Conservation (phyloP, 2,888 invertebrate species). For the Andrena minutula region DNA sequence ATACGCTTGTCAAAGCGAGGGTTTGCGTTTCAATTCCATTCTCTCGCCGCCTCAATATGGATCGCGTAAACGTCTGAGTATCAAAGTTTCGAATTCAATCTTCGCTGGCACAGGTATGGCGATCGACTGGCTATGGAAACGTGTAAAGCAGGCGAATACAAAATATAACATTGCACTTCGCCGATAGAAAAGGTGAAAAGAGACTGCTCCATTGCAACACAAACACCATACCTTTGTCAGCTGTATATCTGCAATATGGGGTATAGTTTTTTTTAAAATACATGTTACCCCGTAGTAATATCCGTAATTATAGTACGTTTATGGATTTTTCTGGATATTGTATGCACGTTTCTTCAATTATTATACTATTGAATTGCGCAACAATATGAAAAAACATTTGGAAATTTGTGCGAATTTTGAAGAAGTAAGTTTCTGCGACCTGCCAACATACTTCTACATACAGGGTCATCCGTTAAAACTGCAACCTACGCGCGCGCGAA, state of each 20-base stretch:
- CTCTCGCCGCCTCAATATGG: conserved; percentile 8
- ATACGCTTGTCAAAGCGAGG: conserved; percentile 31
- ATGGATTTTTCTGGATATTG: too few species aligned
- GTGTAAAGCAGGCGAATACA: conserved; percentile 10
- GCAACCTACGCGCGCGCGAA: too few species aligned
- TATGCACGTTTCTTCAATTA: too few species aligned
- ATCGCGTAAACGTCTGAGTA: conserved; percentile 29
- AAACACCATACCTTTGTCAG: neutral
- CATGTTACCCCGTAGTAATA: too few species aligned
- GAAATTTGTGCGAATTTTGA: too few species aligned
- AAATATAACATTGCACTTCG: conserved; percentile 9
- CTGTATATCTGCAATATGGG: neutral
- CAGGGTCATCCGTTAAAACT: too few species aligned
- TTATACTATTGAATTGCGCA: too few species aligned
- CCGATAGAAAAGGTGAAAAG: neutral
- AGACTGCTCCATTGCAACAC: conserved; percentile 6
- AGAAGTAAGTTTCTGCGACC: too few species aligned
- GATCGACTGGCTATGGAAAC: conserved; percentile 22
- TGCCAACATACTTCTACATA: too few species aligned
- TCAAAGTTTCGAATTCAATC: conserved; percentile 48
- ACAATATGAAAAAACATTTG: too few species aligned
- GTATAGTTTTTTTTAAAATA: neutral
- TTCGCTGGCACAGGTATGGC: conserved; percentile 17
- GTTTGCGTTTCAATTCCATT: conserved; percentile 41
- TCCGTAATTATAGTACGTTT: too few species aligned